Base-by-base conservation (phyloP, 2,113 vertebrate species). In the Litocranius walleri region DNA sequence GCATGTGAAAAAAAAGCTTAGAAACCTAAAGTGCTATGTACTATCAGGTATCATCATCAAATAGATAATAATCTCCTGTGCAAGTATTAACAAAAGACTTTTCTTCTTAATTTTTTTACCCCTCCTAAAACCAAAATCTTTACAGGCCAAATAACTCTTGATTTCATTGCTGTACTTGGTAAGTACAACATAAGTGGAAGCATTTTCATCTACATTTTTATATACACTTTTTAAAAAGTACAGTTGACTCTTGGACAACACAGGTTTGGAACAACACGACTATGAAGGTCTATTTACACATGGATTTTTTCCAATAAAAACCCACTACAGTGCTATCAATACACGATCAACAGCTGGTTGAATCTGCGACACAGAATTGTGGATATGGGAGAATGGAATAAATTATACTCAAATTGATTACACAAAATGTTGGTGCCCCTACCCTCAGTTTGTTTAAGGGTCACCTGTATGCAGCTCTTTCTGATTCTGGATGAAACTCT, bases 181-280 rank as follows among this genome's bases (percentile, higher is more conserved):
- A 90, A 93, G 89, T 81, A 64, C 6, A 86, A 33, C 74, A 25
- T 86, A 77, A 91, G 50, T 80, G 10, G 5, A 92, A 25, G 12
- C 91, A 89, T 94, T 96, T 92, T 95, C 30, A 96, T 57, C 33
- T 64, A 5, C 54, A 52, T 77, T 94, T 89, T 80, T 96, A 92
- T 13, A 59, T 10, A 54, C 13, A 85, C 3, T 87, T 14, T 77
- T 94, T 97, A 62, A 15, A 95, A 90, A 90, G 15, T 83, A 83
- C 33, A 36, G n/a, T 10, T 83, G 81, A 83, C 23, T 52, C 19
- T 40, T 36, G 52, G 23, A 56, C 21, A 56, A 36, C n/a, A 36
- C 21, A 25, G 33, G 52, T 40, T 40, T 83, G 23, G 40, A 77
- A 77, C 23, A 77, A 77, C 40, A 77, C 40, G 40, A 83, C 52